Conservation (phyloP, 2,888 invertebrate species). For the Volucella zonaria region DNA sequence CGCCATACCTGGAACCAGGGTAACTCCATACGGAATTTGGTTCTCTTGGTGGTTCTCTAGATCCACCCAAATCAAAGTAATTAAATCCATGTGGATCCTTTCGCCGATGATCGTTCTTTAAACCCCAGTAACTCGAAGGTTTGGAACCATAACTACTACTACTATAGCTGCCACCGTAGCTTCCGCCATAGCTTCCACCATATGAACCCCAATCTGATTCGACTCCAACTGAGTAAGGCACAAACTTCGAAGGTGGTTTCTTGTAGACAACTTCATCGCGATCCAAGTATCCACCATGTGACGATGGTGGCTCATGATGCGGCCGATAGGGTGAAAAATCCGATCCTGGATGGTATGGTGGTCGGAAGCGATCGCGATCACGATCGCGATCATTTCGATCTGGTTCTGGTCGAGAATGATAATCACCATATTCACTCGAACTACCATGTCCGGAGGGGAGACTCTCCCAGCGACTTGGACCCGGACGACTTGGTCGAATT, state of each 20-base stretch:
- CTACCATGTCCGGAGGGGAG: conserved; percentile 78
- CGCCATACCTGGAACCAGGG: conserved; percentile 82
- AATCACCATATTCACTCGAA: conserved; percentile 80
- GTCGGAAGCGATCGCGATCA: conserved; percentile 80
- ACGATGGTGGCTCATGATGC: conserved; percentile 76
- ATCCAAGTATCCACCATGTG: conserved; percentile 79
- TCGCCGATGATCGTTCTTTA: conserved; percentile 81
- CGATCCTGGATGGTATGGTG: conserved; percentile 78
- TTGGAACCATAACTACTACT: conserved; percentile 75
- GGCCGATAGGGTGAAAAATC: conserved; percentile 80
- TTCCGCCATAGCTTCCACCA: conserved; percentile 86
- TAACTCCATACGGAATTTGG: conserved; percentile 83
- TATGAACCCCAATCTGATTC: conserved; percentile 85
- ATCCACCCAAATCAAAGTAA: conserved; percentile 82
- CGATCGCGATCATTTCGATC: conserved; percentile 78
- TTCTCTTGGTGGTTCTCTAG: conserved; percentile 78
- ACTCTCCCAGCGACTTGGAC: conserved; percentile 79
- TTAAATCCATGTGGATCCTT: conserved; percentile 81
- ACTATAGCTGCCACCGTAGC: conserved; percentile 84
- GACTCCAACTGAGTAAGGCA: conserved; percentile 85
- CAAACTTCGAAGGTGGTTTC: conserved; percentile 80
- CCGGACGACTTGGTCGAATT: conserved; percentile 68
- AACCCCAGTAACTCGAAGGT: conserved; percentile 84
- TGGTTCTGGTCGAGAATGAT: conserved; percentile 77
- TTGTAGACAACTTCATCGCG: conserved; percentile 77